Base-by-base conservation (phyloP, 2,888 invertebrate species). In the Drosophila mimica region DNA sequence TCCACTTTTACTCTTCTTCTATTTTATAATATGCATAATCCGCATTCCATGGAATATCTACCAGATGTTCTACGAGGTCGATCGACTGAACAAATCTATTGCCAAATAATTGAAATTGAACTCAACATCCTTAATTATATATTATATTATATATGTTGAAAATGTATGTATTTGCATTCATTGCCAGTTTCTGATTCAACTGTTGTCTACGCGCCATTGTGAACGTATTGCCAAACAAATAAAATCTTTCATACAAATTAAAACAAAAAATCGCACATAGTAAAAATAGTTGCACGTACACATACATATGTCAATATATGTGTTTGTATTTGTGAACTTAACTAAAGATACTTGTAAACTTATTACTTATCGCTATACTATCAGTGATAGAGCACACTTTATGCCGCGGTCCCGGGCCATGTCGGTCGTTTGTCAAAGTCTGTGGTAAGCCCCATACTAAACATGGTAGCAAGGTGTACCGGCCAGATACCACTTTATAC, bases 361-460 rank as follows among this genome's bases (percentile, higher is more conserved):
- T 78, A 78, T 78, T 73, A 72, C 11, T 65, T 81, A 68, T 67
- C 49, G 66, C 72, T 31, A 63, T 80, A n/a, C n/a, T 15, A 81
- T 63, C 78, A 62, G 53, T 49, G 64, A 67, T 65, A 59, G 51
- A 68, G 64, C 58, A 49, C 73, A 40, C 43, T 60, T 77, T 77
- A 77, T 78, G 57, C 77, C 78, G 36, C 8, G 25, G 17, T 64
- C 31, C 43, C 57, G 48, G 56, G 17, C 56, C 1, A 6, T 51
- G 54, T 51, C 30, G 66, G 33, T 72, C 64, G 73, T 64, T 72
- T 62, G 53, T 81, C 81, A 77, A 78, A 81, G 81, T 78, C 77
- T 48, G 13, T n/a, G 48, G 51, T 76, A 76, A 78, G 38, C 54
- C 51, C 54, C 49, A 61, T 17, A 52, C 56, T 63, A 67, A 76